Percentiles rank a stretch among this genome's conserved stretches.
These are phyloP conservation scores for Pseudopodoces humilis DNA, from an alignment of 2,113 vertebrate genomes.

Conservation along the genomic window DNA sequence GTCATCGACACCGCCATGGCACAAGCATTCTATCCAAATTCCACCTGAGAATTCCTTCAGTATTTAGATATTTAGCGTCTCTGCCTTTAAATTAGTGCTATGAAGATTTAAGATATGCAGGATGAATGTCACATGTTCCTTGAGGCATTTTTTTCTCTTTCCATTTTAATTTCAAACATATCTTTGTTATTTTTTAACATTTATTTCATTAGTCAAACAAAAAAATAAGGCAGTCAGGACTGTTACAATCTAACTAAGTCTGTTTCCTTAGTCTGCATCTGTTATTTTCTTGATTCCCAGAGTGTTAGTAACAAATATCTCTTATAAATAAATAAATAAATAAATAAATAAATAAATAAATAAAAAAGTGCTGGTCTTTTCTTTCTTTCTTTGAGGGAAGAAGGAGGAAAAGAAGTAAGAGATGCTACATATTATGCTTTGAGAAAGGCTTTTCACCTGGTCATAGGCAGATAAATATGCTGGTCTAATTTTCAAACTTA, in stretches of 20 bases:
- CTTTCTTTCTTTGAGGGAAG: background rate
- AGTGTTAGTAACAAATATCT: background rate
- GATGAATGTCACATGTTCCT: background rate
- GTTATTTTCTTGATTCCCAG: background rate
- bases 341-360: too few relatives aligned
- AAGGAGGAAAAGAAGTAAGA: background rate
- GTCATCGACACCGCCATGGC: too few relatives aligned
- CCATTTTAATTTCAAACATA: background rate
- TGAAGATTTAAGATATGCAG: background rate
- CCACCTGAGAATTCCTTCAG: background rate
- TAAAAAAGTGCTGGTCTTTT: background rate
- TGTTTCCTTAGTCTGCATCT: background rate
- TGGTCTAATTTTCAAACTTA: background rate
- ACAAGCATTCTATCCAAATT: background rate
- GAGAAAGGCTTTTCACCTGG: background rate
- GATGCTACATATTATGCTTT: background rate
- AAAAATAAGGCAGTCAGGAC: background rate
- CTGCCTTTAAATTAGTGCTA: background rate
- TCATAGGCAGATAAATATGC: background rate
- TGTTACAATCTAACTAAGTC: background rate
- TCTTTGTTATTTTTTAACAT: background rate
- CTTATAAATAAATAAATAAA: too few relatives aligned
- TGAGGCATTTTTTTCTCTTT: background rate
- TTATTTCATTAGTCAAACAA: background rate
- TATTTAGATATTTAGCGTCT: background rate